Percentiles rank a stretch among this genome's conserved stretches.
These are phyloP conservation scores for Mobula hypostoma DNA, from an alignment of 2,113 vertebrate species.

Conservation along the genomic window DNA sequence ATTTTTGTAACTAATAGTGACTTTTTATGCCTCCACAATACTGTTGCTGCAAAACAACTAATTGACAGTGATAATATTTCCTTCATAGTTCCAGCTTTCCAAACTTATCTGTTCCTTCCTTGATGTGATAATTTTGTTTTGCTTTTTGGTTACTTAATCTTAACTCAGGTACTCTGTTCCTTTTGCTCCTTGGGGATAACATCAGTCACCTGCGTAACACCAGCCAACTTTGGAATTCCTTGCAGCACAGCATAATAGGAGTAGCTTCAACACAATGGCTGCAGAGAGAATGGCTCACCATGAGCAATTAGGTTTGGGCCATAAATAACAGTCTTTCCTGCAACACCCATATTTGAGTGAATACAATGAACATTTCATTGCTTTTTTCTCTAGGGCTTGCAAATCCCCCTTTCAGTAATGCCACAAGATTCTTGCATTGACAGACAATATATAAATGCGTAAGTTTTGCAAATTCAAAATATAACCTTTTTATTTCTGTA, in stretches of 20 bases:
- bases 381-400: neutral
- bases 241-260: no score
- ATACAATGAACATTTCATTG: no score
- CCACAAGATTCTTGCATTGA: neutral
- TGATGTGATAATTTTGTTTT: neutral
- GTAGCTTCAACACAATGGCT: no score
- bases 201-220: neutral
- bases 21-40: no score
- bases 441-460: neutral
- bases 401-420: neutral
- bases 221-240: no score
- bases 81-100: neutral
- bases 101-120: neutral
- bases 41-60: no score
- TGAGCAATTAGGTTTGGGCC: no score
- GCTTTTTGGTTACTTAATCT: neutral
- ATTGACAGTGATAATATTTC: neutral
- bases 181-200: neutral
- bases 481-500: neutral
- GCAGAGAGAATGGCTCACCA: no score
- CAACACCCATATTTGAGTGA: no score
- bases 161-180: neutral
- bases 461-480: neutral
- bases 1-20: no score
- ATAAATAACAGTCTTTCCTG: no score